Evolutionary conservation across 2,797 vertebrate genomes (phyloP).

Genomic region (Pogoniulus pusillus): DNA sequence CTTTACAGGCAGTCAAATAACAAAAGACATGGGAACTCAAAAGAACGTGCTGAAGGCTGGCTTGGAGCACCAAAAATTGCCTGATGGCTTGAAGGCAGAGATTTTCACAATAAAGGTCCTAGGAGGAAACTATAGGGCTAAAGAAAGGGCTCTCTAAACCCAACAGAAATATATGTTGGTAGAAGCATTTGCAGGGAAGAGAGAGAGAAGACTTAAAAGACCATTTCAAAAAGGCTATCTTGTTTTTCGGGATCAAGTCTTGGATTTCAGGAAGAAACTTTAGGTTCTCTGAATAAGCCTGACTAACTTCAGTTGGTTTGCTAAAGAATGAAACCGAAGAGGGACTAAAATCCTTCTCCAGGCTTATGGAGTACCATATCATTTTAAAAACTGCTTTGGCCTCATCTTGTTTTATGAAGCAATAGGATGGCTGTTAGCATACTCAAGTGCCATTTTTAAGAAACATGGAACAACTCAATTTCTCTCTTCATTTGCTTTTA

Average conservation of each 20-base stretch:
- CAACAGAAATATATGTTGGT: neutral
- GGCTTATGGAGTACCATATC: neutral
- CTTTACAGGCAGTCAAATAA: slow-evolving; percentile 41
- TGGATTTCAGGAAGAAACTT: neutral
- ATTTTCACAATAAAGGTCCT: neutral
- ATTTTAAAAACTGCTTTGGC: neutral
- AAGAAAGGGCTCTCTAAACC: neutral
- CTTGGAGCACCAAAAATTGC: neutral
- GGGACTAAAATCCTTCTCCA: neutral
- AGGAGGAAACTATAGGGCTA: neutral
- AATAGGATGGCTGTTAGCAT: neutral
- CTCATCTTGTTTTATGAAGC: neutral
- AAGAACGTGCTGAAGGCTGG: neutral
- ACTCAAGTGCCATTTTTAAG: neutral
- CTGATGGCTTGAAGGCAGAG: neutral
- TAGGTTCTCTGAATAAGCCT: neutral
- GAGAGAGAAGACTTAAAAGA: neutral
- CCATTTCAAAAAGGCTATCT: neutral
- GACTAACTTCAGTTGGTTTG: neutral
- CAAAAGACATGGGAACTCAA: slow-evolving; percentile 15
- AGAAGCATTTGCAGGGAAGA: neutral
- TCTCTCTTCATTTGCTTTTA: neutral
- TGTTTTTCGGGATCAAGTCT: neutral
- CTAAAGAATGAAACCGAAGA: neutral
- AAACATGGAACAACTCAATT: neutral